phyloP scores from a whole-genome alignment of 2,113 vertebrate species.

The Ameiurus melas region DNA sequence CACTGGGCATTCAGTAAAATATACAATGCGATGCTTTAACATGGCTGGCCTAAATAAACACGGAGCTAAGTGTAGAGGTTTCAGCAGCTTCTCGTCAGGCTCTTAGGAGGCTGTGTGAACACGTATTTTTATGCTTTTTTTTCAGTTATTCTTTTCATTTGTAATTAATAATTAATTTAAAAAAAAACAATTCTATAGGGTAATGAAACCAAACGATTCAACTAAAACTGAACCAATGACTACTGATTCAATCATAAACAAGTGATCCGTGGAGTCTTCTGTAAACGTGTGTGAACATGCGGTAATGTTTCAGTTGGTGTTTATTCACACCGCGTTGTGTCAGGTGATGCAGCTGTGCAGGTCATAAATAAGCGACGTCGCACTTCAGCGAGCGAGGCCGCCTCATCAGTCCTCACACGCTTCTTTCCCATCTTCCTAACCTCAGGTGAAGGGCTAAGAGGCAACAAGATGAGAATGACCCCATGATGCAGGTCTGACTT shows the following conservation, averaged over 20 bases:
- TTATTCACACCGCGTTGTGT: background rate
- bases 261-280: background rate
- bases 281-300: background rate
- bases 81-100: background rate
- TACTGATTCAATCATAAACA: background rate
- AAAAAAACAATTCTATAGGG: too few relatives aligned
- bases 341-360: conserved; percentile 24
- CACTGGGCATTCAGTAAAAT: background rate
- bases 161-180: too few relatives aligned
- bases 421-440: background rate
- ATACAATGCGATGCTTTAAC: background rate
- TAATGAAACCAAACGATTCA: background rate
- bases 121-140: background rate
- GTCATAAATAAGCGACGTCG: conserved; percentile 25
- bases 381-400: background rate
- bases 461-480: background rate
- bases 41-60: background rate
- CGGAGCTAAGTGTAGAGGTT: background rate
- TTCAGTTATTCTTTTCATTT: too few relatives aligned
- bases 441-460: background rate
- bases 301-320: background rate
- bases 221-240: background rate
- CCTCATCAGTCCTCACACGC: background rate
- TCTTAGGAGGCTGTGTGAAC: background rate
- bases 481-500: background rate